phyloP scores from a whole-genome alignment of 2,113 vertebrate species.

The Pipa parva region DNA sequence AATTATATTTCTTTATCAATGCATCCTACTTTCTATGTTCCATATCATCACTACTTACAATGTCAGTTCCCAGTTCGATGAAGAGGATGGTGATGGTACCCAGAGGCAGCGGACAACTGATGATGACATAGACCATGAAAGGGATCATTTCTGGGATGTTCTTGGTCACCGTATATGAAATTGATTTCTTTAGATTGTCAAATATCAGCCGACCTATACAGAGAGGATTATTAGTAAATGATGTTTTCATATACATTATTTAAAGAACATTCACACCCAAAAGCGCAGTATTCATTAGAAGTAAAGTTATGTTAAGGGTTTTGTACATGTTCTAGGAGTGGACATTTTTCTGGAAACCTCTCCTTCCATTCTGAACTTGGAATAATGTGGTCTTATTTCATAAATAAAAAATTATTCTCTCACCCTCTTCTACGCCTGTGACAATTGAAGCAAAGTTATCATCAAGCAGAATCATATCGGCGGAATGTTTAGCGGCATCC shows the following conservation, averaged over 20 bases:
- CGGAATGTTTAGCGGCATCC: constrained; percentile 26
- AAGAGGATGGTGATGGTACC: constrained; percentile 36
- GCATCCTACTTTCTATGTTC: no score
- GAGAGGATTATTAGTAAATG: not conserved
- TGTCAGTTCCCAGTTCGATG: constrained; percentile 33
- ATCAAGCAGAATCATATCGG: constrained; percentile 34
- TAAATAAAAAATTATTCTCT: not conserved
- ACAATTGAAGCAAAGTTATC: constrained; percentile 39
- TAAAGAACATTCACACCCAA: no score
- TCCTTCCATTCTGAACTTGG: no score
- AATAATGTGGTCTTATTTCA: no score
- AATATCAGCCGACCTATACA: constrained; percentile 30
- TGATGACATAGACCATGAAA: constrained; percentile 36
- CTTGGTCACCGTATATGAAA: constrained; percentile 32
- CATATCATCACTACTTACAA: constrained; percentile 19
- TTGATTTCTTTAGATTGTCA: constrained; percentile 35
- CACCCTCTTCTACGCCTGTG: constrained; percentile 36
- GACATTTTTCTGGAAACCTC: no score
- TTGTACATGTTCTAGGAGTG: no score
- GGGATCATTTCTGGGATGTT: constrained; percentile 39
- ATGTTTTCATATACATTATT: no score
- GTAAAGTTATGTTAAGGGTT: no score
- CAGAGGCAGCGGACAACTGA: constrained; percentile 21
- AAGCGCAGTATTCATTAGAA: not conserved
- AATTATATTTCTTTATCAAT: no score